Base-by-base conservation (phyloP, 2,888 invertebrate genomes). In the Keiferia lycopersicella region DNA sequence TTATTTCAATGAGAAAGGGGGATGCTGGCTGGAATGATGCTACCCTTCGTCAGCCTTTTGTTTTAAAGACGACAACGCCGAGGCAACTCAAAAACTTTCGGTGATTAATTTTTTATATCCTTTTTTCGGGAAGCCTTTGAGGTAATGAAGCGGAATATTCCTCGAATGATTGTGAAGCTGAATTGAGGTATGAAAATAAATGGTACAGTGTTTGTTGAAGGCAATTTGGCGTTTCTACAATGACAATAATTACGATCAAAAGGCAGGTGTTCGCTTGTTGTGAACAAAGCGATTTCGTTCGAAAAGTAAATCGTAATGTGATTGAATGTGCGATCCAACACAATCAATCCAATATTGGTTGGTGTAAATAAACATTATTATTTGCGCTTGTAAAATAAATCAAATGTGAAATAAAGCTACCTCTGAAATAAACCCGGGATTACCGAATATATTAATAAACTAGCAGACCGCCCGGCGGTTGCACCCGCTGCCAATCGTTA, bases 101-200 rank as follows among this genome's bases (percentile, higher is more conserved):
- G 73, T 83, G 84, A 87, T 88, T 85, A 86, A 83, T 79, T 82
- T 86, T 86, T 84, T 82, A 82, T 75, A 77, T 75, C 74, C 76
- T 69, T 72, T 74, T 76, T 72, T 70, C 69, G 20, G 41, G 14
- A 73, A 73, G 71, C 68, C 73, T 69, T 67, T 51, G 67, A 66
- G 71, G 76, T 73, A 79, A 81, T 77, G 75, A 75, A 73, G 65
- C 68, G 68, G 72, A 78, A 75, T 73, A 73, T 80, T 76, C 73
- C 71, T 74, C 61, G 65, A 67, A 64, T 61, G 30, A 64, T 70
- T 67, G 50, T 58, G 61, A 68, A 70, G 61, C 65, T 64, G 51
- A 68, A 73, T 69, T 30, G 20, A 61, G 18, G 48, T 20, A 57
- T 57, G 16, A 58, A 60, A 65, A 58, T 58, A 56, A 58, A 58